Evolutionary conservation across 2,797 vertebrate genomes (phyloP).

Genomic region (Threskiornis aethiopicus): DNA sequence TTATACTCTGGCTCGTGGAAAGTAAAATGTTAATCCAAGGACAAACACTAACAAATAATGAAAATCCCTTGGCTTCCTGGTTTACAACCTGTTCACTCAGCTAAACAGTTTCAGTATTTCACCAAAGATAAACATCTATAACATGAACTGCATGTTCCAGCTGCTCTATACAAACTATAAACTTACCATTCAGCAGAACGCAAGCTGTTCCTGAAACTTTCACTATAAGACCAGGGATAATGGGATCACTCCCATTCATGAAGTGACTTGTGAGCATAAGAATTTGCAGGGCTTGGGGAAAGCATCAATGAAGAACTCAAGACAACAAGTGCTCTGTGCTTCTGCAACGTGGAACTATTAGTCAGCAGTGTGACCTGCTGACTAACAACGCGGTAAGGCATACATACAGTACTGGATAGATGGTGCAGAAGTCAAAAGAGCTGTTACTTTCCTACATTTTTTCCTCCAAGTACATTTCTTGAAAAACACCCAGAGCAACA

Average conservation of each 20-base stretch:
- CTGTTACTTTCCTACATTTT: neutral
- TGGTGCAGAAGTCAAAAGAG: neutral
- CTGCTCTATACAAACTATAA: neutral
- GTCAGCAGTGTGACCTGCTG: neutral
- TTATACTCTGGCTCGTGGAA: neutral
- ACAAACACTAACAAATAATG: neutral
- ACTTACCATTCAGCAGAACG: neutral
- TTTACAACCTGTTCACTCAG: neutral
- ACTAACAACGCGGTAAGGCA: accelerated
- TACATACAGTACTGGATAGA: neutral
- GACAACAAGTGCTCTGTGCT: accelerated
- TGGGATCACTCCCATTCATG: neutral
- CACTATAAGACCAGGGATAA: neutral
- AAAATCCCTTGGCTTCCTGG: neutral
- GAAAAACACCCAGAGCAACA: neutral
- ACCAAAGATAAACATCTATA: neutral
- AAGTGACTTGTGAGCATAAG: neutral
- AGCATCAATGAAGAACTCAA: neutral
- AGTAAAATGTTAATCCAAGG: neutral
- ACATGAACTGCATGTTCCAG: neutral
- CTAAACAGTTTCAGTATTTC: neutral
- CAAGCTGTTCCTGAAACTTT: neutral
- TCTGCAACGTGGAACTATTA: neutral
- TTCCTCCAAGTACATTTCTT: accelerated
- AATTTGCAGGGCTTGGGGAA: neutral